A percentile compares a stretch with the other conserved stretches of the same genome.
Conservation (phyloP, 1,140 invertebrate genomes). For the Orius insidiosus region DNA sequence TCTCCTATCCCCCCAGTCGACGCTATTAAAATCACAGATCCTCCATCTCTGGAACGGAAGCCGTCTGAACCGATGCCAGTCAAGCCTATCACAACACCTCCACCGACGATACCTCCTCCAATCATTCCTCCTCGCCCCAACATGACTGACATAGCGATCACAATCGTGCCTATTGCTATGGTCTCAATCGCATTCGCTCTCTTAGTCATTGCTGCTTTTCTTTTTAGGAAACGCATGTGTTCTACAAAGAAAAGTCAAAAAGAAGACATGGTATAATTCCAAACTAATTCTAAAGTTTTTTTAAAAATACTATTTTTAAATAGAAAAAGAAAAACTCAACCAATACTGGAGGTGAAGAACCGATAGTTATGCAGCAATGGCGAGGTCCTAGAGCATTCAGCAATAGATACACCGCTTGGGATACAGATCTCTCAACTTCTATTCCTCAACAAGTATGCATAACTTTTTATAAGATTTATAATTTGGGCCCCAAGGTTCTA, state of each 20-base stretch:
- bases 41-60: neutral
- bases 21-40: neutral
- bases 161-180: constrained; percentile 39
- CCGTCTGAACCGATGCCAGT: neutral
- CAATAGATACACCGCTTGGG: constrained; percentile 67
- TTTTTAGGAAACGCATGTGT: constrained; percentile 38
- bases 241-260: constrained; percentile 26
- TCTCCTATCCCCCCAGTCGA: neutral
- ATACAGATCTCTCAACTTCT: constrained; percentile 30
- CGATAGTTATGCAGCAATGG: constrained; percentile 51
- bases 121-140: constrained; percentile 16
- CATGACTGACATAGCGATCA: constrained; percentile 30
- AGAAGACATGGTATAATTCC: constrained; percentile 34
- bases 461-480: neutral
- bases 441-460: constrained; percentile 12
- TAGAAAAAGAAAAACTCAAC: constrained; percentile 23
- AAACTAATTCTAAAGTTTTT: neutral
- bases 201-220: constrained; percentile 29
- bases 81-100: neutral
- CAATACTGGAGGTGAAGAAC: constrained; percentile 32
- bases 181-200: constrained; percentile 29
- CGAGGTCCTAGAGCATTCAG: constrained; percentile 50
- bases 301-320: neutral
- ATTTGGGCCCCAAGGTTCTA: too few species aligned
- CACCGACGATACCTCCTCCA: constrained; percentile 10